These are phyloP conservation scores for Atrichornis clamosus DNA, from an alignment of 2,113 vertebrate genomes.

Conservation along the genomic window DNA sequence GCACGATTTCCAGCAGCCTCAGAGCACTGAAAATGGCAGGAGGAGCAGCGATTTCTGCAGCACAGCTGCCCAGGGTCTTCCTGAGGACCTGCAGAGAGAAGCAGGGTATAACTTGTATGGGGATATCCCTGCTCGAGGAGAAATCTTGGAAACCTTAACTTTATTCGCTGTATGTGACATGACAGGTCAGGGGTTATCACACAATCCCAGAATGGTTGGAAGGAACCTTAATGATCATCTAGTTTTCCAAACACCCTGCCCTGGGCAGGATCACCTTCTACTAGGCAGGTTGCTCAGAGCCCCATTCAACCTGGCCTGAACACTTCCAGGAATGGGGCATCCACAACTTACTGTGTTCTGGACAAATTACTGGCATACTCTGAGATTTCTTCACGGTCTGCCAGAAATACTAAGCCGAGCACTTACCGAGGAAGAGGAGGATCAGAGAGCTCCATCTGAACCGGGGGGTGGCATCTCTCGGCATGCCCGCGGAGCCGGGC, in stretches of 20 bases:
- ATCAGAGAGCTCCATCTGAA: not conserved
- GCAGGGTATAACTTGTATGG: not conserved
- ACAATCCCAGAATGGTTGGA: not conserved
- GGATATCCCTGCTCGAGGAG: fast-evolving
- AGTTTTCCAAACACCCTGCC: not conserved
- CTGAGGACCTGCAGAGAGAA: not conserved
- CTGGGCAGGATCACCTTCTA: not conserved
- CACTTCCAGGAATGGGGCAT: not conserved
- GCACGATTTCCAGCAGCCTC: not conserved
- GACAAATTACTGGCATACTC: not conserved
- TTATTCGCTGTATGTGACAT: not conserved
- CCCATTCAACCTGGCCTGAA: not conserved
- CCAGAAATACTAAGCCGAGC: too few relatives aligned
- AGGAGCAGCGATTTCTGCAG: not conserved
- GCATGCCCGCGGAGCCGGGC: fast-evolving
- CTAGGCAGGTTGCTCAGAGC: not conserved
- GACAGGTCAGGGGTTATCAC: not conserved
- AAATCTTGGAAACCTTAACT: not conserved
- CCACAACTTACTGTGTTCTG: fast-evolving
- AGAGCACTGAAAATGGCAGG: not conserved
- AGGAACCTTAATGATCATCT: not conserved
- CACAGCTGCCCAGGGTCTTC: not conserved
- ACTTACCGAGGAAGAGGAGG: fast-evolving
- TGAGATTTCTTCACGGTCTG: not conserved
- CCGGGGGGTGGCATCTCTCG: not conserved